Conservation (phyloP, 1,140 invertebrate species). For the Cydia fagiglandana region DNA sequence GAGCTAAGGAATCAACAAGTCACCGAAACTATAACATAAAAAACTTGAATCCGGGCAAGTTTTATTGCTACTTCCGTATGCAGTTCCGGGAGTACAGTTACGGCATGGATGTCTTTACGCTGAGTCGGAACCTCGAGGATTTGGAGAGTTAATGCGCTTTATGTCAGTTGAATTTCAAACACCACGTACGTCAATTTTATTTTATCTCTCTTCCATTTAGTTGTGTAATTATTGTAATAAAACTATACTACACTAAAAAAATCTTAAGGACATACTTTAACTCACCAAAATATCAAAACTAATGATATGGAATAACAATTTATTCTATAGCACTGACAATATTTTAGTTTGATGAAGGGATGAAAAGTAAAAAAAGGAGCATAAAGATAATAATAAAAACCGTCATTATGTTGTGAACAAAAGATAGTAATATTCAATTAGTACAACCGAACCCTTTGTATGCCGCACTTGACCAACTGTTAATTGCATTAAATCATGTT, state of each 20-base stretch:
- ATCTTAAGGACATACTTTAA: too few species aligned
- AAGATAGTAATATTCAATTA: conserved; percentile 16
- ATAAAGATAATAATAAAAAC: not conserved
- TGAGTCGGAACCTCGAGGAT: conserved; percentile 6
- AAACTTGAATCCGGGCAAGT: conserved; percentile 32
- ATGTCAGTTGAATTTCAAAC: not conserved
- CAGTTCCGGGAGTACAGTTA: conserved; percentile 32
- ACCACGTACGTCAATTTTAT: not conserved
- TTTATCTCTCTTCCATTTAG: not conserved
- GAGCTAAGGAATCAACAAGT: conserved; percentile 36
- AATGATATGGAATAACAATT: too few species aligned
- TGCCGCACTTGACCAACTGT: conserved; percentile 23
- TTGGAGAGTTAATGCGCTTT: conserved; percentile 17
- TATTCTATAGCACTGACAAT: too few species aligned
- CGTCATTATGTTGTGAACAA: not conserved
- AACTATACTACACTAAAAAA: too few species aligned
- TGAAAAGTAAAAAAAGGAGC: too few species aligned
- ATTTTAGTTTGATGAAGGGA: too few species aligned
- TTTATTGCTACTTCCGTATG: conserved; percentile 35
- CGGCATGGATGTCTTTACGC: conserved; percentile 21
- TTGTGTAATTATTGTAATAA: too few species aligned
- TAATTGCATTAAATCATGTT: conserved; percentile 26
- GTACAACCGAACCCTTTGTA: conserved; percentile 11
- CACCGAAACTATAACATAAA: conserved; percentile 33
- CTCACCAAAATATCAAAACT: too few species aligned